phyloP scores from a whole-genome alignment of 2,113 vertebrate genomes.

The Microtus oregoni region DNA sequence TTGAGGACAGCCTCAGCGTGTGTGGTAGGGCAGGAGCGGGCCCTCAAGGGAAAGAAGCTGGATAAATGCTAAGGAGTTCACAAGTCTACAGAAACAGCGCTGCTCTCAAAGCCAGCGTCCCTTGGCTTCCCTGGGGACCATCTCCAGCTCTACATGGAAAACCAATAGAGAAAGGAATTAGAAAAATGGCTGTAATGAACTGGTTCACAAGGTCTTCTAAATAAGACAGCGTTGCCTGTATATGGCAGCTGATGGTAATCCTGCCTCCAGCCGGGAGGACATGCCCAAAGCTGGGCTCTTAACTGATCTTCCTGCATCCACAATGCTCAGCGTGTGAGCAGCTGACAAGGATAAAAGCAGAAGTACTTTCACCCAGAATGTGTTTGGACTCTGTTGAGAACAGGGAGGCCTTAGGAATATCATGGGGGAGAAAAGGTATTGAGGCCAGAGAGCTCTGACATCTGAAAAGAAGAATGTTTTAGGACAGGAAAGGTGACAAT shows the following conservation, averaged over 20 bases:
- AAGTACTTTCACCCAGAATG: neutral
- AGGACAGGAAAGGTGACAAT: neutral
- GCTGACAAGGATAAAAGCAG: neutral
- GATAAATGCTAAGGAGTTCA: neutral
- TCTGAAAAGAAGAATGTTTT: neutral
- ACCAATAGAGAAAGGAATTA: conserved; percentile 21
- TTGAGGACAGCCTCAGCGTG: conserved; percentile 71
- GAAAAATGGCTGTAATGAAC: conserved; percentile 51
- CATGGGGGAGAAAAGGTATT: neutral
- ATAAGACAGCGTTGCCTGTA: neutral
- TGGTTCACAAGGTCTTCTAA: neutral
- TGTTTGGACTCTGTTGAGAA: neutral
- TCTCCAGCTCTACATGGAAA: neutral
- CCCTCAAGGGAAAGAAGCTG: conserved; percentile 41
- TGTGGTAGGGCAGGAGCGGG: neutral
- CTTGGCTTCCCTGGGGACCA: neutral
- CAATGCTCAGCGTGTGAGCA: neutral
- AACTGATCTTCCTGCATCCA: neutral
- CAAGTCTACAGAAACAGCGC: conserved; percentile 22
- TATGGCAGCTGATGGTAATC: neutral
- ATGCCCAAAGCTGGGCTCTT: neutral
- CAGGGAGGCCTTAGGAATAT: neutral
- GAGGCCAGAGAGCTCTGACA: neutral
- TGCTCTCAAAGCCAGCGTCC: neutral
- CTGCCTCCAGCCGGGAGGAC: neutral